Base-by-base conservation (phyloP, 2,113 vertebrate genomes). In the Elaphurus davidianus region DNA sequence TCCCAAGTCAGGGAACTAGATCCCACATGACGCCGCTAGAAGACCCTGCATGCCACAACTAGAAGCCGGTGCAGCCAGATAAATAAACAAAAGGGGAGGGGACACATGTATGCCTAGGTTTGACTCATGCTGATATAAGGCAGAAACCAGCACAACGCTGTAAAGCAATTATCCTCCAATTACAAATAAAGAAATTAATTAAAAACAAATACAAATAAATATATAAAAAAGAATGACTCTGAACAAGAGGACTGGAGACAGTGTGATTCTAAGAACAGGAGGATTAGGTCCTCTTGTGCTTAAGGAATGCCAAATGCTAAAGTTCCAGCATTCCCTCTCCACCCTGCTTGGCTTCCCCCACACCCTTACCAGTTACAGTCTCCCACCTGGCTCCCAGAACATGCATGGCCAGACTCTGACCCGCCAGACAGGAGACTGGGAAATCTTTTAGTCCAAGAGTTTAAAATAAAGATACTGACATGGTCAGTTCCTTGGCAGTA, bases 21-120 rank as follows among this genome's bases (percentile, higher is more conserved):
- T 76, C 71, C 71, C 23, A 76, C 40, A 1, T 43, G 71, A 25
- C 7, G 23, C 71, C 12, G 1, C 71, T 76, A 76, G 40, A 76
- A 43, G 71, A 43, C 12, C 12, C 71, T 27, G 40, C 71, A 76
- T 27, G 36, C 40, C 23, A 76, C 23, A 27, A 43, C 23, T 43
- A 76, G 23, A 40, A 76, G 36, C 1, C 0, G 0, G 71, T 14
- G 6, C 36, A 76, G 40, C 71, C 1, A 0, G 23, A 76, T 43
- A 76, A 74, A 43, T 74, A 74, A 74, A 43, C n/a, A 36, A 7
- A 76, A 27, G 71, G 40, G 1, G 23, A 43, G 12, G 40, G 71
- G 40, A 74, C 23, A 43, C 12, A 43, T 14, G 40, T 15, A 2
- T 27, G 36, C 40, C 12, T 76, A 43, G 71, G 71, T 7, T 40